These are phyloP conservation scores for Patiria pectinifera DNA, from an alignment of 53 echinoderm and acorn worm species.

Conservation along the genomic window DNA sequence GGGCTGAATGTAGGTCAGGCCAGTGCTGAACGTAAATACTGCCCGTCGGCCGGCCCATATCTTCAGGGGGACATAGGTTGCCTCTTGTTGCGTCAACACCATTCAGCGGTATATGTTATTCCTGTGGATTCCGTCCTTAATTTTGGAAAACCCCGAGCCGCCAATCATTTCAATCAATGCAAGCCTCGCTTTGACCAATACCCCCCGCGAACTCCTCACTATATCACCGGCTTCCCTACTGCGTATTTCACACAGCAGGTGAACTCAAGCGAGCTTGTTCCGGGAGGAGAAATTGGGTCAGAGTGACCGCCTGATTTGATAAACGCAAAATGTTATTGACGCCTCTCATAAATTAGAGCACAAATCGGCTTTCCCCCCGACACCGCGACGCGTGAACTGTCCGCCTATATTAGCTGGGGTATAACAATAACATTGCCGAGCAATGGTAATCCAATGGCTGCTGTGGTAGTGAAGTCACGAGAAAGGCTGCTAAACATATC, in stretches of 20 bases:
- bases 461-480: not conserved
- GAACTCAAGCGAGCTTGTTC: not conserved
- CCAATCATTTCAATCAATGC: conserved; percentile 12
- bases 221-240: not conserved
- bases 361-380: conserved; percentile 11
- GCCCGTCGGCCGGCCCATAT: conserved; percentile 53
- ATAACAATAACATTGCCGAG: not conserved
- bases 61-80: conserved; percentile 16
- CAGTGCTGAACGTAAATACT: conserved; percentile 51
- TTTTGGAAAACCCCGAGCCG: not conserved
- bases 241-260: conserved; percentile 12
- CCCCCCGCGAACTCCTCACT: not conserved
- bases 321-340: conserved; percentile 30
- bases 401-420: not conserved
- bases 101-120: not conserved
- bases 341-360: not conserved
- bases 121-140: not conserved
- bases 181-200: not conserved
- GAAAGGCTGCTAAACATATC: not conserved
- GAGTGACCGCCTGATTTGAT: conserved; percentile 31
- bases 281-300: conserved; percentile 34
- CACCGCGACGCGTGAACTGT: not conserved
- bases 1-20: conserved; percentile 68
- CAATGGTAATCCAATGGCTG: not conserved
- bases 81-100: conserved; percentile 39